Conservation (phyloP, 2,888 invertebrate genomes). For the Phengaris arion region DNA sequence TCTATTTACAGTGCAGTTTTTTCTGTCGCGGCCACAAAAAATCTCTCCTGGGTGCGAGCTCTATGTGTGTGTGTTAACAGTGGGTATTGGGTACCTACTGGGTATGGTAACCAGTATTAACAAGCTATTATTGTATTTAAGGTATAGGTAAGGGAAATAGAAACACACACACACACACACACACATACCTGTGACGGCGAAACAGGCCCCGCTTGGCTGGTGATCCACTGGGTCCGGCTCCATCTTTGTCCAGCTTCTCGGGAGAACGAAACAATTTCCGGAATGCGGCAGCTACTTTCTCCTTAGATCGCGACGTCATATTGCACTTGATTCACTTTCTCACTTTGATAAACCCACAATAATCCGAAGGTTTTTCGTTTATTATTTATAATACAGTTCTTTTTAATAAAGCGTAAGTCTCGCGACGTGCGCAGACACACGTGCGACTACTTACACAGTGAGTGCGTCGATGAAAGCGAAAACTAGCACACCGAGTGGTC, state of each 20-base stretch:
- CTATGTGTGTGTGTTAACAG: too few relatives aligned
- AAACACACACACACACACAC: conserved; percentile 32
- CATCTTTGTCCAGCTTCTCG: conserved; percentile 84
- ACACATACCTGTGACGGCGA: conserved; percentile 65
- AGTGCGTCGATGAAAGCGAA: conserved; percentile 66
- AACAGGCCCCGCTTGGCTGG: conserved; percentile 79
- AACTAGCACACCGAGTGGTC: conserved; percentile 58
- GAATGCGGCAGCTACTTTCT: conserved; percentile 89
- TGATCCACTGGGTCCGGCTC: conserved; percentile 80
- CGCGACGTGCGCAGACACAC: conserved; percentile 52
- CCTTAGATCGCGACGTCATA: conserved; percentile 89
- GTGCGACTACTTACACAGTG: conserved; percentile 59
- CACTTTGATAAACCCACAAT: conserved; percentile 32
- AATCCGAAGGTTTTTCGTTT: conserved; percentile 27
- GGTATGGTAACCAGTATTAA: too few relatives aligned
- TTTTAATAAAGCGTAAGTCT: conserved; percentile 43
- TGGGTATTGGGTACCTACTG: too few relatives aligned
- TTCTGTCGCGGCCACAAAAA: too few relatives aligned
- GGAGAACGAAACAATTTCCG: conserved; percentile 87
- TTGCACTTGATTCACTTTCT: conserved; percentile 42
- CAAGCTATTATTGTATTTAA: neutral
- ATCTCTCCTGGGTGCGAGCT: too few relatives aligned
- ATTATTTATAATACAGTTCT: neutral
- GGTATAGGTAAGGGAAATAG: neutral
- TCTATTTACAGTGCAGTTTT: too few relatives aligned